A percentile compares a stretch with the other conserved stretches of the same genome.
Conservation (phyloP, 2,888 invertebrate species). For the Melitaea athalia region DNA sequence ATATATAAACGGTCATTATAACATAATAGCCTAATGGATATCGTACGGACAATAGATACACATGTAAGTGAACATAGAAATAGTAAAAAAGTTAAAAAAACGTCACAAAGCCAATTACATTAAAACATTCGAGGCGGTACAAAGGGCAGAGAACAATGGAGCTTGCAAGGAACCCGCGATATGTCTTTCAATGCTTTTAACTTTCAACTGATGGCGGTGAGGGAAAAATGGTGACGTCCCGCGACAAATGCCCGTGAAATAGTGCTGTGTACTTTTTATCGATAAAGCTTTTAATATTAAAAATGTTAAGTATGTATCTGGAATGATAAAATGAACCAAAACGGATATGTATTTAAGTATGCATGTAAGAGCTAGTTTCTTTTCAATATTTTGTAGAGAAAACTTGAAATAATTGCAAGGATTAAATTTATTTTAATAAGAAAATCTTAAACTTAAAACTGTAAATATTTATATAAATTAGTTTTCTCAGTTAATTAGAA, state of each 20-base stretch:
- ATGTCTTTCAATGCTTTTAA: slow-evolving; percentile 83
- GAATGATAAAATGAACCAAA: no score
- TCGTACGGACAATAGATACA: neutral
- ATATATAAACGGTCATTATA: neutral
- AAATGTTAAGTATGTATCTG: no score
- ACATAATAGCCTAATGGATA: slow-evolving; percentile 1
- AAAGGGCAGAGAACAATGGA: slow-evolving; percentile 80
- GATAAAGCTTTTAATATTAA: slow-evolving; percentile 19
- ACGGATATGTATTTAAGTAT: no score
- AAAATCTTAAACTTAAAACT: no score
- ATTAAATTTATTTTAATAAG: no score
- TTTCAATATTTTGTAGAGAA: no score
- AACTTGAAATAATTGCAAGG: no score
- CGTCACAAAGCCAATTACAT: slow-evolving; percentile 81
- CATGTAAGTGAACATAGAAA: neutral
- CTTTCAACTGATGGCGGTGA: slow-evolving; percentile 78
- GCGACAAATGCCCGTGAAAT: slow-evolving; percentile 77
- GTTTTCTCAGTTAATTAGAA: no score
- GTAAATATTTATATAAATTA: no score
- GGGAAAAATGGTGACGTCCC: slow-evolving; percentile 78
- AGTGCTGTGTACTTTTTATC: slow-evolving; percentile 53
- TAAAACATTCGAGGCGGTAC: slow-evolving; percentile 79
- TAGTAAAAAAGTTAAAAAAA: slow-evolving; percentile 50
- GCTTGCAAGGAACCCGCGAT: slow-evolving; percentile 76
- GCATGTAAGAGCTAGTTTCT: no score